A percentile compares a stretch with the other conserved stretches of the same genome.
phyloP scores from a whole-genome alignment of 2,888 invertebrate genomes.

The Antheraea assamensis region DNA sequence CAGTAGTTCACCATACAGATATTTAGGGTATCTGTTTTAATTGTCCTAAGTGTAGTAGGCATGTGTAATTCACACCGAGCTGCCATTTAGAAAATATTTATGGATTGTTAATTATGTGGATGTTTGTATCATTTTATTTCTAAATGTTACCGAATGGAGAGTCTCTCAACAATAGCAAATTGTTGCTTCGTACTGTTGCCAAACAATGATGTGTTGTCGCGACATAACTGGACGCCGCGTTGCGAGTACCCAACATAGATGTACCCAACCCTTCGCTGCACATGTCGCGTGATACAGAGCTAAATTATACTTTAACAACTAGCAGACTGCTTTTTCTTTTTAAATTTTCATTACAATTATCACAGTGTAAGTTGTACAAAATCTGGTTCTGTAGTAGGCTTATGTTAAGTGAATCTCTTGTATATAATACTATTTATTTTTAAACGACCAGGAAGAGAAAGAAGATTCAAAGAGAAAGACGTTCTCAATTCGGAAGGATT shows the following conservation, averaged over 20 bases:
- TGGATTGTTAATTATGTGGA: background rate
- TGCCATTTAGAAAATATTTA: too few species aligned
- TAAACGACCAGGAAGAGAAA: too few species aligned
- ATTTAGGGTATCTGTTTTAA: too few species aligned
- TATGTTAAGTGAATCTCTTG: too few species aligned
- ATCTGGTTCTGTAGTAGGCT: too few species aligned
- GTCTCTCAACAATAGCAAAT: background rate
- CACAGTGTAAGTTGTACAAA: too few species aligned
- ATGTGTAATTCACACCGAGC: too few species aligned
- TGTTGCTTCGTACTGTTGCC: background rate
- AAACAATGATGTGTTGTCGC: constrained; percentile 47
- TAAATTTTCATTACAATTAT: background rate
- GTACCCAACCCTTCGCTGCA: constrained; percentile 66
- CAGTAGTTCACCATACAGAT: too few species aligned
- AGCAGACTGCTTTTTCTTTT: constrained; percentile 28
- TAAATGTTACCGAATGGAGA: background rate
- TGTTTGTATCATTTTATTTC: background rate
- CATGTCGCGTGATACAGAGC: constrained; percentile 60
- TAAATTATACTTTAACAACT: constrained; percentile 71
- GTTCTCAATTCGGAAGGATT: too few species aligned
- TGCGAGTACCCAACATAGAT: constrained; percentile 64
- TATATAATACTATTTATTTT: too few species aligned
- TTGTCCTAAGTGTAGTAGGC: too few species aligned
- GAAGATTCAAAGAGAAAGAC: too few species aligned
- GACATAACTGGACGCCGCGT: constrained; percentile 24